These are phyloP conservation scores for Cotesia congregata DNA, from an alignment of 2,888 invertebrate genomes.

Conservation along the genomic window DNA sequence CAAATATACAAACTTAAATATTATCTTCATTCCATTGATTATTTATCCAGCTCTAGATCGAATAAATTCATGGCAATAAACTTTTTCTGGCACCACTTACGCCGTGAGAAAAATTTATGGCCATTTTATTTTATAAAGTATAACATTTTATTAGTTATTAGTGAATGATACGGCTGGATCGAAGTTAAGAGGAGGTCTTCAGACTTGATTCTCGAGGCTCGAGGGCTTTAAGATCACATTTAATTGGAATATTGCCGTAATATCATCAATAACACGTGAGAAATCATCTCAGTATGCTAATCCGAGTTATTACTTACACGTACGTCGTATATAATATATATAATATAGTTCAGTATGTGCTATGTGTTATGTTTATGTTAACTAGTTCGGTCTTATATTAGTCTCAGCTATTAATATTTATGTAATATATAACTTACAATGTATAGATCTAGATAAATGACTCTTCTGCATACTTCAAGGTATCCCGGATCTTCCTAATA, in stretches of 20 bases:
- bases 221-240: conserved; percentile 17
- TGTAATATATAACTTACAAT: conserved; percentile 4
- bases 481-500: conserved; percentile 25
- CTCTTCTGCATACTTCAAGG: conserved; percentile 13
- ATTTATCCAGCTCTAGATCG: neutral
- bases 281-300: conserved; percentile 33
- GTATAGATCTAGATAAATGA: neutral
- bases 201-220: neutral
- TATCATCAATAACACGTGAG: conserved; percentile 14
- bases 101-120: neutral
- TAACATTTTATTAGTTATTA: neutral
- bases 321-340: neutral
- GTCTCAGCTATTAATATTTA: conserved; percentile 17
- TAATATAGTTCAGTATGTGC: neutral
- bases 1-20: neutral
- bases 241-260: conserved; percentile 22
- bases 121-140: conserved; percentile 13
- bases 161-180: neutral
- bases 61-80: conserved; percentile 1
- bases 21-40: neutral
- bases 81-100: neutral
- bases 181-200: neutral
- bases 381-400: conserved; percentile 19
- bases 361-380: conserved; percentile 16
- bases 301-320: conserved; percentile 2